These are phyloP conservation scores for Chrysemys picta DNA, from an alignment of 2,113 vertebrate species.

Conservation along the genomic window DNA sequence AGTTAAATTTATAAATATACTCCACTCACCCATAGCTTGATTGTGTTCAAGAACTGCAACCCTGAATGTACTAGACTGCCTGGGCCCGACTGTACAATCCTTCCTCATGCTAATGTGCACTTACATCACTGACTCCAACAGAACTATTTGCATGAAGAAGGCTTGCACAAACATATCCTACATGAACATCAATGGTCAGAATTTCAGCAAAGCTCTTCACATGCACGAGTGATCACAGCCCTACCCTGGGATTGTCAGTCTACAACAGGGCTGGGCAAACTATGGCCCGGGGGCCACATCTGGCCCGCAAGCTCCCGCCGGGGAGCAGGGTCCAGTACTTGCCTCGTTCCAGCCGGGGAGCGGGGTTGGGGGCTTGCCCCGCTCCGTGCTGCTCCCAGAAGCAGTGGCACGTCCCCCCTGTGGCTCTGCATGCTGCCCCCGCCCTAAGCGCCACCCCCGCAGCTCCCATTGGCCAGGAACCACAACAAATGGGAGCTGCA, in stretches of 20 bases:
- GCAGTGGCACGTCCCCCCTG: too few relatives aligned
- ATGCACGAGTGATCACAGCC: neutral
- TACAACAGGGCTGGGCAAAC: too few relatives aligned
- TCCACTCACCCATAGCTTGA: neutral
- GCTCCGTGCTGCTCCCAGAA: too few relatives aligned
- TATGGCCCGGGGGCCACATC: too few relatives aligned
- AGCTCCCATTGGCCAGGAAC: too few relatives aligned
- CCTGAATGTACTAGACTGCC: neutral
- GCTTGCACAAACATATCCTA: neutral
- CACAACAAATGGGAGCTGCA: too few relatives aligned
- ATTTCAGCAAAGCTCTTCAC: neutral
- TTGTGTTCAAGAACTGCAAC: neutral
- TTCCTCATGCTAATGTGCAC: neutral
- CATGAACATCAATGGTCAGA: neutral
- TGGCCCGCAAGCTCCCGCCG: too few relatives aligned
- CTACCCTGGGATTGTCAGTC: neutral
- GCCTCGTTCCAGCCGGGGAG: too few relatives aligned
- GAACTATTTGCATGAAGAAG: neutral
- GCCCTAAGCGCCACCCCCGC: too few relatives aligned
- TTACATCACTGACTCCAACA: neutral
- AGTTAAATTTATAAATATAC: slow-evolving; percentile 21
- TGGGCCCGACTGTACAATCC: neutral
- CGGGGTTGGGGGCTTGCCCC: too few relatives aligned
- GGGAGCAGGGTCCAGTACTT: too few relatives aligned
- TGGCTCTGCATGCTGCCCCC: too few relatives aligned